These are phyloP conservation scores for Echinometra lucunter DNA, from an alignment of 53 echinoderm and acorn worm genomes.

Conservation along the genomic window DNA sequence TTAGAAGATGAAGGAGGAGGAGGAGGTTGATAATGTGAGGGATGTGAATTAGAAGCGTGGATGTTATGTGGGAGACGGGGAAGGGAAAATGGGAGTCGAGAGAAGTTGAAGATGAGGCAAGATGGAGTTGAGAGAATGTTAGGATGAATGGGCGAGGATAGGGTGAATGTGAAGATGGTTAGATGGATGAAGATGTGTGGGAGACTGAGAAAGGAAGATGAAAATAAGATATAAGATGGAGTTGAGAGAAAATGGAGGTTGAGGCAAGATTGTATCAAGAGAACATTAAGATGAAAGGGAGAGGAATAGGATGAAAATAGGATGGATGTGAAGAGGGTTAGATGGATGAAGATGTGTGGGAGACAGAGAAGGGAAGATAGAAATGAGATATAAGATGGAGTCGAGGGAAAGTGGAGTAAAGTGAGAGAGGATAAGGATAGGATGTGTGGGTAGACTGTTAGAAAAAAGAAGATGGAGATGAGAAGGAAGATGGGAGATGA, in stretches of 20 bases:
- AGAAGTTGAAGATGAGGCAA: not conserved
- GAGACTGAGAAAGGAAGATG: constrained; percentile 14
- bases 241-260: not conserved
- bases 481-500: not conserved
- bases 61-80: constrained; percentile 29
- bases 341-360: not conserved
- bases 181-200: not conserved
- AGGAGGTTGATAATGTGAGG: not conserved
- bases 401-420: not conserved
- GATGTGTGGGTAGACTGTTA: not conserved
- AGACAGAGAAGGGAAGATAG: constrained; percentile 7
- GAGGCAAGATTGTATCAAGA: not conserved
- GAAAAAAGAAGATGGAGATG: not conserved
- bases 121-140: not conserved
- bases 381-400: too few relatives aligned
- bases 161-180: not conserved
- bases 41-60: not conserved
- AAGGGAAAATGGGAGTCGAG: not conserved
- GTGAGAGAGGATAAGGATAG: too few relatives aligned
- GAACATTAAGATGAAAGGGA: too few relatives aligned
- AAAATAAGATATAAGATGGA: too few relatives aligned
- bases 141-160: too few relatives aligned
- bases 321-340: not conserved
- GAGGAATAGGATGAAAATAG: too few relatives aligned
- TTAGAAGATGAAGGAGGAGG: not conserved